Percentiles rank a stretch among this genome's conserved stretches.
Evolutionary conservation across 2,797 vertebrate genomes (phyloP).

Genomic region (Gallirallus australis): DNA sequence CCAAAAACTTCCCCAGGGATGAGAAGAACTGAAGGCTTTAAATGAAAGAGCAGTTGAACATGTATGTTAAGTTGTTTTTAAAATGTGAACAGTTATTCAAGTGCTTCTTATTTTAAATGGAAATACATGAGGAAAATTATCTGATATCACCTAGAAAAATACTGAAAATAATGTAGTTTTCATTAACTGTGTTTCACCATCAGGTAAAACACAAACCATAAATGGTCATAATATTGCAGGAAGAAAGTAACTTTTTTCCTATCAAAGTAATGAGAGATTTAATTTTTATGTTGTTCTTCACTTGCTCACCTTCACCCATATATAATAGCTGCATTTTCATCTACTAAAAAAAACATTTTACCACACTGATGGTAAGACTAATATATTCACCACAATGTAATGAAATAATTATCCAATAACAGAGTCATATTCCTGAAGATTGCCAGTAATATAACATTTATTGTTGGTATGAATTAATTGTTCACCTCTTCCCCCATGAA

Average conservation of each 20-base stretch:
- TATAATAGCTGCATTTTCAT: neutral
- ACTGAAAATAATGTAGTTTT: neutral
- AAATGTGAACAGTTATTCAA: neutral
- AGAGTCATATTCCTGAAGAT: neutral
- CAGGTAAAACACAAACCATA: neutral
- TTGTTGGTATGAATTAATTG: neutral
- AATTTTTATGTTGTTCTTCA: neutral
- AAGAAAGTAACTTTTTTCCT: neutral
- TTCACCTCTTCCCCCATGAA: rapidly evolving
- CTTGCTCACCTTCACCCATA: neutral
- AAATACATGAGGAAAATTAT: neutral
- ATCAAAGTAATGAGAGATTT: neutral
- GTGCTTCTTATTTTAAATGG: neutral
- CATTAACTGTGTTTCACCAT: neutral
- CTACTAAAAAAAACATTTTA: neutral
- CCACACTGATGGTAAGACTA: neutral
- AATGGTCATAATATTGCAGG: neutral
- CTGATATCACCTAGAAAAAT: neutral
- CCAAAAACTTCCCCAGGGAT: neutral
- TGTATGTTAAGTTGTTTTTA: neutral
- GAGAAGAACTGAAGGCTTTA: neutral
- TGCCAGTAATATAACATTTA: neutral
- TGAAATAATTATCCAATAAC: neutral
- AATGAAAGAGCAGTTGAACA: neutral
- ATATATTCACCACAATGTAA: neutral